These are phyloP conservation scores for Periophthalmus magnuspinnatus DNA, from an alignment of 2,797 vertebrate species.

Conservation along the genomic window DNA sequence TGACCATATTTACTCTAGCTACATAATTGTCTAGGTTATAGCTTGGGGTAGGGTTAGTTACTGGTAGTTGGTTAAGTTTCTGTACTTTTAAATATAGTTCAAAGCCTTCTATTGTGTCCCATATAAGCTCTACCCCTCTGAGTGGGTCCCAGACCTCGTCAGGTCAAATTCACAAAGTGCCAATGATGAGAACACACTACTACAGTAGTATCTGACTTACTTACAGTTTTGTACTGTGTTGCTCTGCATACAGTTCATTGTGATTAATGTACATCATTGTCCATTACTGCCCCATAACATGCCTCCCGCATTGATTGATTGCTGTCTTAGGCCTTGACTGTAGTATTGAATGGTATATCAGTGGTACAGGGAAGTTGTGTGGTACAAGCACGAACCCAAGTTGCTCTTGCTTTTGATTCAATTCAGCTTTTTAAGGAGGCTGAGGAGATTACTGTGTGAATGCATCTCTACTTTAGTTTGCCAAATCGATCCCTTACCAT, in stretches of 20 bases:
- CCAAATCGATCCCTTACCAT: constrained; percentile 23
- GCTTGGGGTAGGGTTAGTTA: too few relatives aligned
- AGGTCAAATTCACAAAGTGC: constrained; percentile 82
- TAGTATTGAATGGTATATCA: constrained; percentile 37
- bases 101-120: constrained; percentile 44
- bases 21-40: background rate
- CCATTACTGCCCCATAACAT: constrained; percentile 66
- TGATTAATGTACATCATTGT: constrained; percentile 59
- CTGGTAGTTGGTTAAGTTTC: background rate
- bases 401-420: background rate
- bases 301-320: constrained; percentile 46
- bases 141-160: constrained; percentile 43
- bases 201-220: constrained; percentile 42
- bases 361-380: constrained; percentile 53
- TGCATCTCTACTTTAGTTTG: constrained; percentile 32
- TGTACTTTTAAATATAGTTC: background rate
- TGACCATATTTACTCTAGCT: background rate
- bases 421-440: constrained; percentile 4
- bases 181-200: constrained; percentile 77
- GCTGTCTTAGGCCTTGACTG: constrained; percentile 37
- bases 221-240: constrained; percentile 81
- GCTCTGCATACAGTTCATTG: constrained; percentile 77
- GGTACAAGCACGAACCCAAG: constrained; percentile 44
- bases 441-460: constrained; percentile 40
- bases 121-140: constrained; percentile 50